Percentiles rank a stretch among this genome's conserved stretches.
These are phyloP conservation scores for Ectemnius cavifrons DNA, from an alignment of 2,888 invertebrate genomes.

Conservation along the genomic window DNA sequence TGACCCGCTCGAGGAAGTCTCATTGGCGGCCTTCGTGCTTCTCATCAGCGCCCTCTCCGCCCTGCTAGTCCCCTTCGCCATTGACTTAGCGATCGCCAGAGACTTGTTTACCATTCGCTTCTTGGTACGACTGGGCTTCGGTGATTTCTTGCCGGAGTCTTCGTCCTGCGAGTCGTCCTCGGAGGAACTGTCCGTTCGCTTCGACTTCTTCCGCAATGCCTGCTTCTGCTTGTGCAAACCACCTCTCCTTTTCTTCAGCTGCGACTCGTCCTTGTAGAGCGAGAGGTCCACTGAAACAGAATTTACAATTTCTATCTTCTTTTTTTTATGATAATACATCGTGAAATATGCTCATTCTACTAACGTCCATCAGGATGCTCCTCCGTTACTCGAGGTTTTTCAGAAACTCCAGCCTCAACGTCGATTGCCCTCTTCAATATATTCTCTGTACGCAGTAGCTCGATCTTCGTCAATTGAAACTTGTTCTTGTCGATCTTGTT, in stretches of 20 bases:
- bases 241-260: slow-evolving; percentile 83
- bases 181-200: slow-evolving; percentile 62
- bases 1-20: slow-evolving; percentile 33
- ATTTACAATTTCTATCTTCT: not conserved
- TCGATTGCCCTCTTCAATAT: slow-evolving; percentile 91
- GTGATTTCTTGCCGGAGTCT: slow-evolving; percentile 63
- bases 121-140: slow-evolving; percentile 62
- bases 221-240: slow-evolving; percentile 79
- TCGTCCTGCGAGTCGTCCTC: slow-evolving; percentile 67
- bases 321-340: slow-evolving; percentile 8
- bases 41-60: slow-evolving; percentile 74
- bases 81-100: slow-evolving; percentile 69
- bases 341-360: slow-evolving; percentile 72
- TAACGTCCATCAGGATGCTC: slow-evolving; percentile 92
- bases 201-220: slow-evolving; percentile 68
- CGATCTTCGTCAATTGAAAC: slow-evolving; percentile 85
- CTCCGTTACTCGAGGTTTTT: slow-evolving; percentile 84
- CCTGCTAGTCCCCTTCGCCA: slow-evolving; percentile 73
- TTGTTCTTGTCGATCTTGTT: slow-evolving; percentile 86
- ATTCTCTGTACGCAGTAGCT: slow-evolving; percentile 88
- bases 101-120: slow-evolving; percentile 66
- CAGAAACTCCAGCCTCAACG: slow-evolving; percentile 86
- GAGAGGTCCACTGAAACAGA: slow-evolving; percentile 87
- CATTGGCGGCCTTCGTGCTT: slow-evolving; percentile 59
- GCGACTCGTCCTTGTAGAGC: slow-evolving; percentile 90